These are phyloP conservation scores for Branchellion lobata DNA, from an alignment of 2,888 invertebrate species.

Conservation along the genomic window DNA sequence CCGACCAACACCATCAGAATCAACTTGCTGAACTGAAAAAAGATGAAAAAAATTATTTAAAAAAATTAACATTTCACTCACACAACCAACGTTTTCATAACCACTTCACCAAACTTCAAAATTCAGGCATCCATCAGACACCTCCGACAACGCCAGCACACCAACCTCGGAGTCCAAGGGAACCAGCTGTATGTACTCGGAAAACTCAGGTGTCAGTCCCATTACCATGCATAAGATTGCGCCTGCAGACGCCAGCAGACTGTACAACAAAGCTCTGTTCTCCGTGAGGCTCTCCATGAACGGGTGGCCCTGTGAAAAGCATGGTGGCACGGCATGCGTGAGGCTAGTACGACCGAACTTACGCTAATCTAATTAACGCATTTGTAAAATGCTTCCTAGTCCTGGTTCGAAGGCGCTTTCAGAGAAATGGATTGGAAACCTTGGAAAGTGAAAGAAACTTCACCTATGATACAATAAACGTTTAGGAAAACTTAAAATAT, in stretches of 20 bases:
- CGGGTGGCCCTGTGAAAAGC: conserved; percentile 78
- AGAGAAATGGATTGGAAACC: too few relatives aligned
- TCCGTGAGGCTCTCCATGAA: conserved; percentile 94
- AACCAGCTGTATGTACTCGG: conserved; percentile 89
- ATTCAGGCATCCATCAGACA: background rate
- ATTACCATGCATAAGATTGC: conserved; percentile 81
- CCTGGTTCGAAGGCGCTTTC: too few relatives aligned
- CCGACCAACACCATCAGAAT: conserved; percentile 79
- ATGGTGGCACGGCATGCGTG: too few relatives aligned
- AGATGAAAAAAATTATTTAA: background rate
- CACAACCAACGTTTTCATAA: background rate
- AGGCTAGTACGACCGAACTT: too few relatives aligned
- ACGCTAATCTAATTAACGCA: too few relatives aligned
- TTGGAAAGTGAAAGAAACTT: too few relatives aligned
- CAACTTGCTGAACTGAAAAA: conserved; percentile 78
- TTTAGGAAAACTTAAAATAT: too few relatives aligned
- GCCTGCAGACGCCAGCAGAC: conserved; percentile 78
- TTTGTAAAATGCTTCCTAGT: too few relatives aligned
- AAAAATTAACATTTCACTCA: background rate
- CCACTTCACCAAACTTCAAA: background rate
- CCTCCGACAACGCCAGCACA: background rate
- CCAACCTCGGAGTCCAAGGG: conserved; percentile 51
- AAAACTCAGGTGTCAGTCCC: conserved; percentile 80
- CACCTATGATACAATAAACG: too few relatives aligned
- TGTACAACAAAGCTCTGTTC: conserved; percentile 88